Percentiles rank a stretch among this genome's conserved stretches.
These are phyloP conservation scores for Sparus aurata DNA, from an alignment of 2,797 vertebrate genomes.

Conservation along the genomic window DNA sequence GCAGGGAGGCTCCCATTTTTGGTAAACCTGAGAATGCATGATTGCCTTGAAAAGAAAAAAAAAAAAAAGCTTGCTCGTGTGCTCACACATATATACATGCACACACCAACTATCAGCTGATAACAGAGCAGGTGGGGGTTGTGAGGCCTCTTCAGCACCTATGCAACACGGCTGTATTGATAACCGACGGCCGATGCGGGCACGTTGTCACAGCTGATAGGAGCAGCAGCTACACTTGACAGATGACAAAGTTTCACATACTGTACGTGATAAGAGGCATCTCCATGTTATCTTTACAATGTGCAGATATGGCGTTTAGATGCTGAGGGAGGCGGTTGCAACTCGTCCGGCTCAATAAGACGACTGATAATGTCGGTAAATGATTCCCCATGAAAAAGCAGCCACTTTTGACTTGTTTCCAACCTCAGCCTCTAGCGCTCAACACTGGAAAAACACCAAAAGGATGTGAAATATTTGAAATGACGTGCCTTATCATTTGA, in stretches of 20 bases:
- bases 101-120: conserved; percentile 51
- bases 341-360: conserved; percentile 7
- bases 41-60: background rate
- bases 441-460: conserved; percentile 33
- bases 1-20: background rate
- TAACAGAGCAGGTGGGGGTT: conserved; percentile 60
- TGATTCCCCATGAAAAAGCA: background rate
- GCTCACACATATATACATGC: conserved; percentile 38
- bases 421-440: conserved; percentile 31
- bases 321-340: conserved; percentile 7
- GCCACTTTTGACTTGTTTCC: background rate
- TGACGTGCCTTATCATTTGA: conserved; percentile 21
- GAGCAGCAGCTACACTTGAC: conserved; percentile 3
- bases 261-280: conserved; percentile 30
- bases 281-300: conserved; percentile 23
- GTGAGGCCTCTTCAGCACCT: conserved; percentile 62
- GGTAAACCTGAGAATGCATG: background rate
- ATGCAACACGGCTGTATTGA: conserved; percentile 55
- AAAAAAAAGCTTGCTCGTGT: background rate
- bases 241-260: conserved; percentile 32
- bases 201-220: conserved; percentile 51
- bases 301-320: background rate
- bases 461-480: conserved; percentile 29
- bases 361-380: conserved; percentile 6
- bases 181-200: conserved; percentile 47